phyloP scores from a whole-genome alignment of 2,888 invertebrate genomes.

The Copidosoma aretas region DNA sequence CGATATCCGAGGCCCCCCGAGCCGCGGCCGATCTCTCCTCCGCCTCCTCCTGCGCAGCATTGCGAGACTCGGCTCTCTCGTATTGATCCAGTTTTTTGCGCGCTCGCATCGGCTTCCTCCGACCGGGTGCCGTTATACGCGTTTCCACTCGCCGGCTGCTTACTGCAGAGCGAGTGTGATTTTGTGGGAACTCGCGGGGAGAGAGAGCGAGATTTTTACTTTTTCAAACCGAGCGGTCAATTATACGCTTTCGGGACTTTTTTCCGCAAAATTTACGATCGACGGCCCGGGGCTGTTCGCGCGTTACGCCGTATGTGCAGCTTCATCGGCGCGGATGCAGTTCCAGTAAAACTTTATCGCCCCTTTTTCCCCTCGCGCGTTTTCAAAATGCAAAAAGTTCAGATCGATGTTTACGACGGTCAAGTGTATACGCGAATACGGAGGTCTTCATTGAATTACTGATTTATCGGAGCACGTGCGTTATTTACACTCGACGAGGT shows the following conservation, averaged over 20 bases:
- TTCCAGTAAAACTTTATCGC: too few species aligned
- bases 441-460: background rate
- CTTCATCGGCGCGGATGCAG: too few species aligned
- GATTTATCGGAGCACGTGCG: too few species aligned
- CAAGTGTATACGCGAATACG: background rate
- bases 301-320: too few species aligned
- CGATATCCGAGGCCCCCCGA: constrained; percentile 16
- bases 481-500: too few species aligned
- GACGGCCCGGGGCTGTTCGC: too few species aligned
- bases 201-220: too few species aligned
- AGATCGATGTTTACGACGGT: background rate
- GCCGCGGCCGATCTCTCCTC: constrained; percentile 11
- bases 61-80: constrained; percentile 1
- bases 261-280: too few species aligned
- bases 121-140: background rate
- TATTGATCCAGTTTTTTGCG: constrained; percentile 30
- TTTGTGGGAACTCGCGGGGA: background rate
- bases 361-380: too few species aligned
- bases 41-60: constrained; percentile 9
- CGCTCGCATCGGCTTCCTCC: background rate
- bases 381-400: background rate
- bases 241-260: too few species aligned
- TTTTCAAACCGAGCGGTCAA: too few species aligned
- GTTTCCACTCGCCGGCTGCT: background rate
- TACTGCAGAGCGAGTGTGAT: background rate